Evolutionary conservation across 2,888 invertebrate genomes (phyloP).

Genomic region (Leucozona laternaria): DNA sequence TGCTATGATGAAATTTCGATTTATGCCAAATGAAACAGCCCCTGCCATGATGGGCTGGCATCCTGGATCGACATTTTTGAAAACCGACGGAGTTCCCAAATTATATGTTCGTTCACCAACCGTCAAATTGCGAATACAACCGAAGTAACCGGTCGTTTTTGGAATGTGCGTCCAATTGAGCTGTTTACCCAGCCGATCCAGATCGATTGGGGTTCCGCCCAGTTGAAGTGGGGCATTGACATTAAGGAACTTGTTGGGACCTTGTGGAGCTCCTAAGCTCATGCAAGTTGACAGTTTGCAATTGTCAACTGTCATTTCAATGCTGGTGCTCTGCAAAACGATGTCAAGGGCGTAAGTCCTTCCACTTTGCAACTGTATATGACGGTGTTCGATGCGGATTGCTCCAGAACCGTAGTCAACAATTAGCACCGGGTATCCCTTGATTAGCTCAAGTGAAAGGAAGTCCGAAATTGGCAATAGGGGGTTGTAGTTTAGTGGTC

Average conservation of each 20-base stretch:
- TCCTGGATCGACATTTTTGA: slow-evolving; percentile 88
- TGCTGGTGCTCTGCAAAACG: slow-evolving; percentile 86
- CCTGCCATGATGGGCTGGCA: slow-evolving; percentile 90
- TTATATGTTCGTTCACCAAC: slow-evolving; percentile 95
- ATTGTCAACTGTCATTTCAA: slow-evolving; percentile 91
- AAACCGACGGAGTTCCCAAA: slow-evolving; percentile 91
- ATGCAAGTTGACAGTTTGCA: slow-evolving; percentile 89
- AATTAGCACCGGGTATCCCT: slow-evolving; percentile 92
- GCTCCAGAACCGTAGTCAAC: slow-evolving; percentile 96
- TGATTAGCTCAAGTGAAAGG: slow-evolving; percentile 92
- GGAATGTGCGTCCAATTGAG: slow-evolving; percentile 90
- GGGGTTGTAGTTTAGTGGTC: slow-evolving; percentile 89
- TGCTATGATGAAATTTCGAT: slow-evolving; percentile 94
- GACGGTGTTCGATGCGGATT: slow-evolving; percentile 87
- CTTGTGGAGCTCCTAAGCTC: slow-evolving; percentile 88
- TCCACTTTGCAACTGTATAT: slow-evolving; percentile 91
- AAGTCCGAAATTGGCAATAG: slow-evolving; percentile 91
- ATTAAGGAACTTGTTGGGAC: slow-evolving; percentile 90
- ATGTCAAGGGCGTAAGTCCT: slow-evolving; percentile 95
- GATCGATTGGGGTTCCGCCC: slow-evolving; percentile 89
- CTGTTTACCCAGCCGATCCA: slow-evolving; percentile 86
- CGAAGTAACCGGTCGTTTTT: slow-evolving; percentile 89
- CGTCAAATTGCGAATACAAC: slow-evolving; percentile 96
- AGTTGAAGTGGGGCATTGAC: slow-evolving; percentile 95
- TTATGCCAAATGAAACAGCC: slow-evolving; percentile 92